Base-by-base conservation (phyloP, 2,888 invertebrate genomes). In the Diaprepes abbreviatus region DNA sequence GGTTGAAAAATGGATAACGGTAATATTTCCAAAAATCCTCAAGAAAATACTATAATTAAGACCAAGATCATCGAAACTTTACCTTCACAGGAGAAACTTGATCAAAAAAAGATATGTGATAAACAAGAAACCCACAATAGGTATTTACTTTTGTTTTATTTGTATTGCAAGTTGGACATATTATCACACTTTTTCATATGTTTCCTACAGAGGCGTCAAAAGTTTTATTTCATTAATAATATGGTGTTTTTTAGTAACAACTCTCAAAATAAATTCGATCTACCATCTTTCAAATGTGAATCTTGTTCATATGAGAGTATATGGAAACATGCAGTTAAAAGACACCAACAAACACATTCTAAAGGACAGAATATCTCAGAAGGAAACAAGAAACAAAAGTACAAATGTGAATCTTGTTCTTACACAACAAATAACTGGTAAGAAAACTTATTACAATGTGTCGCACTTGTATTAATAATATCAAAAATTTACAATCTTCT, bases 281-380 rank as follows among this genome's bases (percentile, higher is more conserved):
- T 55, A 1, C 55, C 55, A 9, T 38, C 38, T 10, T 55, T 38
- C 6, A 55, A 55, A 36, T 55, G 55, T 55, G 14, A 36, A 2
- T 6, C 9, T 7, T 55, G 55, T 38, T 24, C 55, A 14, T 55
- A 55, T n/a, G 36, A 55, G 21, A 55, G 55, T 38, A 55, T 55
- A 33, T 55, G 55, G 55, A 55, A 55, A 38, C 36, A 55, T 38
- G 21, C 55, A n/a, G 55, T 55, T 7, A 55, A 55, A 17, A 55
- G 55, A 7, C 55, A 55, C 21, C 55, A 55, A 24, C 35, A 24
- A 38, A 55, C 21, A 3, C 55, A 55, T 38, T 55, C 21, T 6
- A 38, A 9, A 55, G 38, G 9, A 2, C 21, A 21, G 7, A 6
- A 1, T 3, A 35, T 1, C 14, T 4, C 7, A n/a, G 55, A 38